Evolutionary conservation across 30 jellyfish, hydroid and myxozoan species (phyloP).

Genomic region (Hydractinia echinata): DNA sequence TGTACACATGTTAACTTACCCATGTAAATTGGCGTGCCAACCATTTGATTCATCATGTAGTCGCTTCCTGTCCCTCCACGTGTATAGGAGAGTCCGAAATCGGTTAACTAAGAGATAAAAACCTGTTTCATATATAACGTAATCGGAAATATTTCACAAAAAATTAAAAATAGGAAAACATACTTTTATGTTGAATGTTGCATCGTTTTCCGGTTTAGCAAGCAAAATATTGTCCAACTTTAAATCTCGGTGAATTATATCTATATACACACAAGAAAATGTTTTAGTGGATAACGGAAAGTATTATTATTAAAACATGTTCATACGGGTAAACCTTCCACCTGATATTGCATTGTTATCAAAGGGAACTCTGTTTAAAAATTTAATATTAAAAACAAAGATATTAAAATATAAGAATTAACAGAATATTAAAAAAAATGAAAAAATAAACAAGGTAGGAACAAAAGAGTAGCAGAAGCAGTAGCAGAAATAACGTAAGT

Average conservation of each 20-base stretch:
- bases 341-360: too few species aligned
- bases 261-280: constrained; percentile 11
- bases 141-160: neutral
- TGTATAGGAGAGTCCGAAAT: constrained; percentile 78
- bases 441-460: too few species aligned
- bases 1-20: constrained; percentile 30
- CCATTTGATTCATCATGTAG: constrained; percentile 85
- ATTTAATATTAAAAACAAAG: too few species aligned
- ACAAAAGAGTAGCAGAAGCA: too few species aligned
- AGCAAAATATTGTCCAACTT: constrained; percentile 68
- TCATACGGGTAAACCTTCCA: too few species aligned
- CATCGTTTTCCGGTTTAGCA: constrained; percentile 47
- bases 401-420: neutral
- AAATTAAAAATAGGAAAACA: neutral
- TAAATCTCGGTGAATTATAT: constrained; percentile 74
- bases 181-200: constrained; percentile 62
- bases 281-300: too few species aligned
- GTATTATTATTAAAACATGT: too few species aligned
- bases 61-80: constrained; percentile 91
- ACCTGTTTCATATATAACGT: neutral
- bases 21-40: constrained; percentile 91
- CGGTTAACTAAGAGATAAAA: constrained; percentile 48
- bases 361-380: too few species aligned
- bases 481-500: too few species aligned
- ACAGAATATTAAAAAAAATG: too few species aligned